Evolutionary conservation across 35 echinoderm and acorn worm species (phyloP).

Genomic region (Diadema setosum): DNA sequence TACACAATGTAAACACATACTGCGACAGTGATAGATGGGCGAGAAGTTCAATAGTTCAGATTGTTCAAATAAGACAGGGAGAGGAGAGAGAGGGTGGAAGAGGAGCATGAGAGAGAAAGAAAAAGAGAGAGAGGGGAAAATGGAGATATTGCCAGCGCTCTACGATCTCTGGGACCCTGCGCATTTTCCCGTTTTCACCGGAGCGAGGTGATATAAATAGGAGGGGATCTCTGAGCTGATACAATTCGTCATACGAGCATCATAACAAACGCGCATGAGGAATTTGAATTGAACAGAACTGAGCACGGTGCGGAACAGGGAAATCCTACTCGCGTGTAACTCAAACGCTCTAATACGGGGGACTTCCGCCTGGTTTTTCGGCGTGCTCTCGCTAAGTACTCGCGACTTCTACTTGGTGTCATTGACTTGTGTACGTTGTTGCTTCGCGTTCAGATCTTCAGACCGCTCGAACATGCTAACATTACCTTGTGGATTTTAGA

Average conservation of each 20-base stretch:
- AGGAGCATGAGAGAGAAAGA: not conserved
- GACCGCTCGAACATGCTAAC: no score
- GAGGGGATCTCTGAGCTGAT: not conserved
- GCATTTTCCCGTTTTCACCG: not conserved
- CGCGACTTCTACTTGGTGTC: not conserved
- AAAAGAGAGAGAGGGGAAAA: not conserved
- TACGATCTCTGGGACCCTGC: not conserved
- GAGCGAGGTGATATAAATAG: not conserved
- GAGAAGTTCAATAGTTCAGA: conserved; percentile 4
- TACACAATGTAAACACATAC: conserved; percentile 12
- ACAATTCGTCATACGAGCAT: not conserved
- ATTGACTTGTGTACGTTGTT: conserved; percentile 1
- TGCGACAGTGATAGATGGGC: conserved; percentile 7
- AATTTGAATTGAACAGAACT: no score
- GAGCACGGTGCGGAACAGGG: not conserved
- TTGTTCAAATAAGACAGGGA: not conserved
- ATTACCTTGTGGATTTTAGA: no score
- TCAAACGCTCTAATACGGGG: not conserved
- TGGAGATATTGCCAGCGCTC: not conserved
- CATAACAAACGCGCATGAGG: not conserved
- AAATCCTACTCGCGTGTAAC: not conserved
- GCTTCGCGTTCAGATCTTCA: no score
- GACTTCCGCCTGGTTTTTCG: not conserved
- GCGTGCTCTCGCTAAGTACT: not conserved
- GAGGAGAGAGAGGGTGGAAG: not conserved